Conservation (phyloP, 1,140 invertebrate genomes). For the Coenobita brevimanus region DNA sequence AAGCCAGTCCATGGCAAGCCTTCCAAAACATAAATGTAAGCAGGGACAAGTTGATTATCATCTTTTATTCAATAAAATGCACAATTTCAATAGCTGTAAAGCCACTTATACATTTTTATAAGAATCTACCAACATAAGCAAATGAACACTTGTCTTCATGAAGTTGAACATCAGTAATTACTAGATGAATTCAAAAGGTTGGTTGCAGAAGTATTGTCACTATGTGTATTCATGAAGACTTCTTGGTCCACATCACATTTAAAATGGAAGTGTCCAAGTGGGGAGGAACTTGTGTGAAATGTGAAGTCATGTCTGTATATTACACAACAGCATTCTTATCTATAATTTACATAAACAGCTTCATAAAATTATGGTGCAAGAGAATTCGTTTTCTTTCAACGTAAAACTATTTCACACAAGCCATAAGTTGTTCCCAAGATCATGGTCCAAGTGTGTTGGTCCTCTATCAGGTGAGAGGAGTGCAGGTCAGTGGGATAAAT, state of each 20-base stretch:
- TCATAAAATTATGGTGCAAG: conserved; percentile 2
- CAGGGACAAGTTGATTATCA: conserved; percentile 5
- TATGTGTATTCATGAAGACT: conserved; percentile 42
- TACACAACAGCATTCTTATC: background rate
- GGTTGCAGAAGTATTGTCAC: background rate
- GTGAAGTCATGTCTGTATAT: background rate
- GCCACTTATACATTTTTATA: conserved; percentile 51
- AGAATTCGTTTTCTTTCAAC: background rate
- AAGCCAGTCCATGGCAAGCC: too few relatives aligned
- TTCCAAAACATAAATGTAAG: too few relatives aligned
- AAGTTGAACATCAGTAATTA: conserved; percentile 4
- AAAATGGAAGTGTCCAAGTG: background rate
- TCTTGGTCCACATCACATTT: conserved; percentile 45
- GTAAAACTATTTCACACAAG: conserved; percentile 13
- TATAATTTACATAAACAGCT: background rate
- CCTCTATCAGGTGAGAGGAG: too few relatives aligned
- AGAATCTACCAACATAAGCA: conserved; percentile 60
- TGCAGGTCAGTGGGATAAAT: too few relatives aligned
- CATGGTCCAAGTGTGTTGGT: background rate
- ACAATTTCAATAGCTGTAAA: conserved; percentile 60
- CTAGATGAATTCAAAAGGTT: too few relatives aligned
- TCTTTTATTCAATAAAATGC: conserved; percentile 52
- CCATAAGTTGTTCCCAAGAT: conserved; percentile 9
- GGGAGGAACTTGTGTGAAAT: conserved; percentile 36
- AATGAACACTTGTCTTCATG: conserved; percentile 40